Evolutionary conservation across 2,797 vertebrate genomes (phyloP), one percentile per base, ranked within the genome.

Genomic region (Sebastes minor): DNA sequence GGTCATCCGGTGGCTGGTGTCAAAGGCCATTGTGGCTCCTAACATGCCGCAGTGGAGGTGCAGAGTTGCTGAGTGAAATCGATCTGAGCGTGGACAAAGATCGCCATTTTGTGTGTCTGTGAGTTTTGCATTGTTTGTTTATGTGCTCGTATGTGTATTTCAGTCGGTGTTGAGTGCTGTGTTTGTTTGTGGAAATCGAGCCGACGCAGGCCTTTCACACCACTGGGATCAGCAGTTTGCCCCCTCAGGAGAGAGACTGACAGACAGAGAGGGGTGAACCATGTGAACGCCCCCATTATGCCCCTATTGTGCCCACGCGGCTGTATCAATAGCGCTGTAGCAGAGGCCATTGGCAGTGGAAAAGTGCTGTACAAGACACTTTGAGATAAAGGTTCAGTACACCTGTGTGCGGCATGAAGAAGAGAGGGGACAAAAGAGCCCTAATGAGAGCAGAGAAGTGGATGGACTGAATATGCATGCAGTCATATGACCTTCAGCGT

Each of bases 171-270:
- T 61, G 25, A 60, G 53, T 5, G 57, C 60, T 76, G 75, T 86
- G 82, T 90, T 92, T 94, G 91, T 94, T 94, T 94, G 89, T 90
- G 38, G 84, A 85, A 91, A 91, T 89, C 80, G 79, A 90, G 95
- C 94, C 82, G 88, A 95, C 78, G 63, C 83, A 81, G 89, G 88
- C 81, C 86, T 93, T 94, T 95, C 87, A 90, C 84, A 89, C 81
- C 82, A 76, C 80, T 86, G 85, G 80, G 76, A 92, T 96, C 95
- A 96, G 95, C 96, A 95, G 82, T 96, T 94, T 94, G 88, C 81
- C 79, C 86, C 69, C 83, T 86, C 82, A 90, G 87, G 79, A 92
- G 86, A 90, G 77, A 80, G 67, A 86, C 63, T 14, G 84, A 89
- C 82, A 79, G 87, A 86, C 85, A 79, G 88, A 86, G 77, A 61